Evolutionary conservation across 2,113 vertebrate species (phyloP).

Genomic region (Polyodon spathula): DNA sequence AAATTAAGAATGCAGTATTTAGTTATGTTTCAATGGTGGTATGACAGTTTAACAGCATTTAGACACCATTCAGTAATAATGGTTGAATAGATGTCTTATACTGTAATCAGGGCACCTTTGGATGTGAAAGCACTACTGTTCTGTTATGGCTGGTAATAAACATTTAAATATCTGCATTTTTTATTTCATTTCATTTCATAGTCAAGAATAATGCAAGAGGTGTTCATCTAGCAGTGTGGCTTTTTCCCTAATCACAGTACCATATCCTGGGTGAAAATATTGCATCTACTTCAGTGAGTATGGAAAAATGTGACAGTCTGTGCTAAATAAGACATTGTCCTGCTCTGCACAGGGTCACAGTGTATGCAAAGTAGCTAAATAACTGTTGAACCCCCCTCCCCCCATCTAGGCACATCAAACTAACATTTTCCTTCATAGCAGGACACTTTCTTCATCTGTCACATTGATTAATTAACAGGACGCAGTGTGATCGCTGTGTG

Average conservation of each 20-base stretch:
- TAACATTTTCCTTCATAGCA: constrained; percentile 50
- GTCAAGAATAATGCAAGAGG: too few relatives aligned
- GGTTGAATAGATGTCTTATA: too few relatives aligned
- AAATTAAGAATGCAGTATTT: too few relatives aligned
- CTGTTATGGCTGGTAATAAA: too few relatives aligned
- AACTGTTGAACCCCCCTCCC: constrained; percentile 15
- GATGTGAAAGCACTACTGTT: too few relatives aligned
- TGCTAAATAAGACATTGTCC: constrained; percentile 7
- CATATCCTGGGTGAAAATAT: background rate
- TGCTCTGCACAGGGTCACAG: background rate
- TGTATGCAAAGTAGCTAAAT: constrained; percentile 2
- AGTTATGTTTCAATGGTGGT: too few relatives aligned
- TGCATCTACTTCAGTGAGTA: background rate
- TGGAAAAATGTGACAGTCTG: background rate
- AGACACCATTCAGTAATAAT: too few relatives aligned
- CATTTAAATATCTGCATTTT: too few relatives aligned
- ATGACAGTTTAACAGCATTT: too few relatives aligned
- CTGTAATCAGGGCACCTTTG: too few relatives aligned
- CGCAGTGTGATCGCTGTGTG: constrained; percentile 37
- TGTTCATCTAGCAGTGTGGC: too few relatives aligned
- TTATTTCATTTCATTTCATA: too few relatives aligned
- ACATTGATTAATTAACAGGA: constrained; percentile 63
- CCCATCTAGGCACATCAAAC: constrained; percentile 32
- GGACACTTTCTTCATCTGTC: constrained; percentile 59
- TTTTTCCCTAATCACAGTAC: background rate